phyloP scores from a whole-genome alignment of 2,888 invertebrate species.

The Diarsia rubi region DNA sequence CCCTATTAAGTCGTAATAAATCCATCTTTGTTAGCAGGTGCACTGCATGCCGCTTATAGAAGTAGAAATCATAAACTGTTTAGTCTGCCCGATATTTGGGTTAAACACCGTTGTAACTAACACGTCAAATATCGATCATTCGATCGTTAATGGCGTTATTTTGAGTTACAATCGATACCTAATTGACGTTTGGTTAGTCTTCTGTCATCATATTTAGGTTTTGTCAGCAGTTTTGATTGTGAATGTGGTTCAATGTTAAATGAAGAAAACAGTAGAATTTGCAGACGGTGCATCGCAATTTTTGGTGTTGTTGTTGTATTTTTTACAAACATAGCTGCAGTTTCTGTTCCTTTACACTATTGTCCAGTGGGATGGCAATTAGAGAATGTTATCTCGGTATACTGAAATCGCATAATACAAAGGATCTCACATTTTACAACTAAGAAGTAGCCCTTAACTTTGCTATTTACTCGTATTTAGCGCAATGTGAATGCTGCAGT shows the following conservation, averaged over 20 bases:
- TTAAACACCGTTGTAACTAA: slow-evolving; percentile 56
- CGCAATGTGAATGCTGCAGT: no score
- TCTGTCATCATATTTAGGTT: slow-evolving; percentile 26
- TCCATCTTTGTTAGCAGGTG: slow-evolving; percentile 58
- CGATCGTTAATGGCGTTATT: slow-evolving; percentile 29
- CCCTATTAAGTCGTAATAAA: slow-evolving; percentile 43
- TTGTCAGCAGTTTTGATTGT: slow-evolving; percentile 6
- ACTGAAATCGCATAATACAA: not conserved
- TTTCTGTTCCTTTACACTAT: not conserved
- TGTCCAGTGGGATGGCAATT: not conserved
- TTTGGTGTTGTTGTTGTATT: not conserved
- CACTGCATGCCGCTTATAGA: slow-evolving; percentile 60
- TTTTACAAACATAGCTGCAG: not conserved
- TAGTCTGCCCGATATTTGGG: slow-evolving; percentile 76
- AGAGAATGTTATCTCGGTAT: not conserved
- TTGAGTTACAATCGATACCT: slow-evolving; percentile 22
- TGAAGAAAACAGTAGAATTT: not conserved
- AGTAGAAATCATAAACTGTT: slow-evolving; percentile 66
- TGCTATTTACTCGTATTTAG: no score
- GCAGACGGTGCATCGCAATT: not conserved
- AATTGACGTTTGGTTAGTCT: slow-evolving; percentile 36
- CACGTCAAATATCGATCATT: slow-evolving; percentile 58
- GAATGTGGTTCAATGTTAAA: not conserved
- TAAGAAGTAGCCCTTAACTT: no score
- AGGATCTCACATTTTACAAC: not conserved